phyloP scores from a whole-genome alignment of 2,797 vertebrate genomes.

The Neostethus bicornis region DNA sequence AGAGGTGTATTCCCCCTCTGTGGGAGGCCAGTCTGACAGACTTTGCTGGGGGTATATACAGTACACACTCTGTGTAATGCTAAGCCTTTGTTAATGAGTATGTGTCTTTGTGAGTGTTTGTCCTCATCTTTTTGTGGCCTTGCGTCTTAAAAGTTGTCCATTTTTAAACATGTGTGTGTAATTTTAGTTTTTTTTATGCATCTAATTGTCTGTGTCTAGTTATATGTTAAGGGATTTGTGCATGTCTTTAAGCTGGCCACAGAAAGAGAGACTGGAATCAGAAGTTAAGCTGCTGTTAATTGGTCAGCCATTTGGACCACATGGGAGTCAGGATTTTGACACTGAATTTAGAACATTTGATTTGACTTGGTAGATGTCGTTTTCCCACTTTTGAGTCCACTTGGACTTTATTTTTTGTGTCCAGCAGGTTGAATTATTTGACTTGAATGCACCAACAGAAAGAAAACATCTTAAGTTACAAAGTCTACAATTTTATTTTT shows the following conservation, averaged over 20 bases:
- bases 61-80: constrained; percentile 42
- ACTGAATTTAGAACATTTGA: constrained; percentile 53
- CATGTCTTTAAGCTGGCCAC: neutral
- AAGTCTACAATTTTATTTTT: too few relatives aligned
- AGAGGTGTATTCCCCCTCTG: constrained; percentile 61
- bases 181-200: constrained; percentile 23
- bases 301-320: constrained; percentile 78
- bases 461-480: too few relatives aligned
- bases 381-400: neutral
- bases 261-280: constrained; percentile 21
- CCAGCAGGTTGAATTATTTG: too few relatives aligned
- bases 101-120: constrained; percentile 46
- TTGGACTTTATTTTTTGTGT: too few relatives aligned
- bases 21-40: constrained; percentile 66
- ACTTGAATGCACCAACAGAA: too few relatives aligned
- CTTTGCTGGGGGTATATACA: constrained; percentile 63
- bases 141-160: constrained; percentile 4
- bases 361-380: constrained; percentile 4
- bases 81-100: constrained; percentile 79
- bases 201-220: constrained; percentile 7
- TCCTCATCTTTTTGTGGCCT: constrained; percentile 56
- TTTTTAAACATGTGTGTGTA: constrained; percentile 35
- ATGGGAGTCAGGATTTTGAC: constrained; percentile 57
- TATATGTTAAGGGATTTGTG: neutral
- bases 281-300: constrained; percentile 78